Percentiles rank a stretch among this genome's conserved stretches.
Conservation (phyloP, 2,888 invertebrate species). For the Phrixothrix hirtus region DNA sequence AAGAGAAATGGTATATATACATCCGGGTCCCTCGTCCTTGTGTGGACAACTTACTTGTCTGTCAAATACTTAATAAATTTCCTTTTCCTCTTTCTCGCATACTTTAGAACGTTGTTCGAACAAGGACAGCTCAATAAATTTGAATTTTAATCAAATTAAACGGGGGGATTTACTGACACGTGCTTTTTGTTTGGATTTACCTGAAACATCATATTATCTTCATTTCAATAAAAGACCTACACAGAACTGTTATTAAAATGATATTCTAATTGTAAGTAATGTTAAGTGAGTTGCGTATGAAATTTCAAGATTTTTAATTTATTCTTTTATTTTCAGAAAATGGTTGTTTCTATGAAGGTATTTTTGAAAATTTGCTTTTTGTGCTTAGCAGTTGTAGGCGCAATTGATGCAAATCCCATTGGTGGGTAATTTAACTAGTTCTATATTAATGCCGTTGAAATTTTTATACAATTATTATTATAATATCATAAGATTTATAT, state of each 20-base stretch:
- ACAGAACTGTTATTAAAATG: background rate
- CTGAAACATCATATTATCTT: too few species aligned
- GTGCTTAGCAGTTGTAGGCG: constrained; percentile 3
- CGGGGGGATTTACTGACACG: constrained; percentile 18
- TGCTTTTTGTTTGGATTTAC: constrained; percentile 24
- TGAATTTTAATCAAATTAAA: constrained; percentile 22
- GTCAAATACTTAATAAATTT: constrained; percentile 6
- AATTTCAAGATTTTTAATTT: background rate
- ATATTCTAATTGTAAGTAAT: background rate
- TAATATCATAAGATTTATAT: background rate
- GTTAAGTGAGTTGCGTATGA: background rate
- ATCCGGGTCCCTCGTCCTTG: constrained; percentile 35
- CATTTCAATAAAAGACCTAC: constrained; percentile 9
- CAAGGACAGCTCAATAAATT: constrained; percentile 24
- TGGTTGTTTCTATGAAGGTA: constrained; percentile 4
- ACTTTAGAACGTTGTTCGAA: constrained; percentile 9
- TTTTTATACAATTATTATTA: too few species aligned
- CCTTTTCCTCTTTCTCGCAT: constrained; percentile 20
- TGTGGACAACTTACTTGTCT: constrained; percentile 18
- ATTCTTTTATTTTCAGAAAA: background rate
- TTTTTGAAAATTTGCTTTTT: constrained; percentile 8
- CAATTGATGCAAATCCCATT: constrained; percentile 24
- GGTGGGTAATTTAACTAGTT: constrained; percentile 13
- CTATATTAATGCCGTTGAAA: too few species aligned
- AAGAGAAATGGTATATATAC: constrained; percentile 26